Conservation (phyloP, 2,888 invertebrate genomes). For the Syritta pipiens region DNA sequence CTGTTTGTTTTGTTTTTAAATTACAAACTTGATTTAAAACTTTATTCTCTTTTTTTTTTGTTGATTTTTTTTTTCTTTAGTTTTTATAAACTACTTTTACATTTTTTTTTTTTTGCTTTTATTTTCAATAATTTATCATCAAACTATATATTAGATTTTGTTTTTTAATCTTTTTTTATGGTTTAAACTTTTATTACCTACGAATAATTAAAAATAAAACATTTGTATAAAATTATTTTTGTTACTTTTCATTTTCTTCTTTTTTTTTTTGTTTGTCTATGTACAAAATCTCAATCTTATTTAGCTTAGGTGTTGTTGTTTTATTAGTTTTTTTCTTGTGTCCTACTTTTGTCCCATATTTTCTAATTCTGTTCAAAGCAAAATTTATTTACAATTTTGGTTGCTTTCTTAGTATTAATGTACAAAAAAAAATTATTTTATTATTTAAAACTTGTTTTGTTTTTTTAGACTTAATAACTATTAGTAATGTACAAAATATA, state of each 20-base stretch:
- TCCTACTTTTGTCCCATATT: conserved; percentile 1
- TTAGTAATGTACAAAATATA: conserved; percentile 59
- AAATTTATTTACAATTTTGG: conserved; percentile 35
- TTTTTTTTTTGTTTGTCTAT: conserved; percentile 37
- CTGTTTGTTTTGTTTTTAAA: conserved; percentile 13
- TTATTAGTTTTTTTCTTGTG: neutral
- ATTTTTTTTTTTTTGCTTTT: conserved; percentile 11
- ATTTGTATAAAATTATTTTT: conserved; percentile 56
- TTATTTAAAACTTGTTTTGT: conserved; percentile 22
- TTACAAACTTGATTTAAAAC: conserved; percentile 42
- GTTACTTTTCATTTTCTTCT: conserved; percentile 13
- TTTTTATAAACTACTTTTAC: conserved; percentile 14
- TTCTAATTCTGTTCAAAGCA: conserved; percentile 10
- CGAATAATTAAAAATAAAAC: conserved; percentile 22
- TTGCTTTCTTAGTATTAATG: conserved; percentile 16
- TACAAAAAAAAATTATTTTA: conserved; percentile 18
- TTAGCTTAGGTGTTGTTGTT: conserved; percentile 34
- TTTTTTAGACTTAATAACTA: conserved; percentile 38
- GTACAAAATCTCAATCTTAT: conserved; percentile 59
- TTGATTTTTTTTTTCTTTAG: conserved; percentile 20
- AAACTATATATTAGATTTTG: conserved; percentile 27
- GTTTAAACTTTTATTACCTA: conserved; percentile 6
- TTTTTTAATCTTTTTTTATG: neutral
- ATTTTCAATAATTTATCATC: conserved; percentile 53
- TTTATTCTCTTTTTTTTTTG: conserved; percentile 8